Evolutionary conservation across 2,797 vertebrate genomes (phyloP).

Genomic region (Rallus crepitans): DNA sequence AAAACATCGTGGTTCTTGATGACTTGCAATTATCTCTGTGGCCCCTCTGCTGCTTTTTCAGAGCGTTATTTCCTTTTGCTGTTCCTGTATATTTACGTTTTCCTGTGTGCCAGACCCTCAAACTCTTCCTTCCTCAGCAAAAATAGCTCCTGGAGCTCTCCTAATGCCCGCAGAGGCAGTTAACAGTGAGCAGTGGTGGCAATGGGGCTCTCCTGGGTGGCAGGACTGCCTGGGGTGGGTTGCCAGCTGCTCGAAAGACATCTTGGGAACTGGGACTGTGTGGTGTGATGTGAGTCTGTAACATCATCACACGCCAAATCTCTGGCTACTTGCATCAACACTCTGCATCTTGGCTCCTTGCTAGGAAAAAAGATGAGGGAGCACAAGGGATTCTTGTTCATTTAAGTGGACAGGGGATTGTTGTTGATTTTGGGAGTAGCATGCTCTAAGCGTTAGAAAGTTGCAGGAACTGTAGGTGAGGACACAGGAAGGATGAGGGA

Average conservation of each 20-base stretch:
- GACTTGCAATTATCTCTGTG: not conserved
- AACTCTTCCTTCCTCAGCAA: not conserved
- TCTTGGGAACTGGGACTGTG: not conserved
- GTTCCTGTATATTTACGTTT: not conserved
- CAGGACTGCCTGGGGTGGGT: not conserved
- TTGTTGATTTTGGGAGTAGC: not conserved
- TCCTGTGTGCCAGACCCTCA: not conserved
- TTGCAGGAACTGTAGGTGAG: not conserved
- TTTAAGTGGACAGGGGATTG: not conserved
- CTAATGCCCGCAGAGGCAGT: fast-evolving
- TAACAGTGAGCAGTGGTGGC: not conserved
- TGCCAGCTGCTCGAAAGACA: not conserved
- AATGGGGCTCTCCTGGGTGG: not conserved
- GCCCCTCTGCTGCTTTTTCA: not conserved
- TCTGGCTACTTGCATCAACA: too few species aligned
- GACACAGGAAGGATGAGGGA: not conserved
- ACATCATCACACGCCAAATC: not conserved
- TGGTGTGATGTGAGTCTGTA: not conserved
- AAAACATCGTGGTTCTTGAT: not conserved
- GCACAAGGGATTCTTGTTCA: not conserved
- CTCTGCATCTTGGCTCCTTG: not conserved
- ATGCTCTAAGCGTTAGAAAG: not conserved
- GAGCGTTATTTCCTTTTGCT: not conserved
- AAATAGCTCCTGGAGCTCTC: not conserved
- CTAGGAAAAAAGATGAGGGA: not conserved